phyloP scores from a whole-genome alignment of 2,113 vertebrate genomes.

The Arvicanthis niloticus region DNA sequence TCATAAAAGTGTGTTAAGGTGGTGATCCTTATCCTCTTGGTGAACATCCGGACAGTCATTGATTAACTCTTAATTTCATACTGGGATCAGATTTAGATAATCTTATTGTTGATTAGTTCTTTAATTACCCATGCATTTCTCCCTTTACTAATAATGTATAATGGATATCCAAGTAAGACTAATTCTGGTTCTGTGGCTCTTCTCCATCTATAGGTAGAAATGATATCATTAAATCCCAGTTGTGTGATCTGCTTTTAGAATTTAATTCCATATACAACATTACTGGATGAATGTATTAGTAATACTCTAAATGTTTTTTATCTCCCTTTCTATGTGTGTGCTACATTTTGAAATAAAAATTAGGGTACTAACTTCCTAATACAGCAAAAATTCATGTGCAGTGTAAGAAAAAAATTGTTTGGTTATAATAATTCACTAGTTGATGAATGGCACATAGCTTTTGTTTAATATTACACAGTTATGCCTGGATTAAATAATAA shows the following conservation, averaged over 20 bases:
- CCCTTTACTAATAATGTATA: constrained; percentile 44
- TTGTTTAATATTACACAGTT: constrained; percentile 66
- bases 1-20: constrained; percentile 57
- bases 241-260: constrained; percentile 60
- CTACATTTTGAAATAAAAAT: constrained; percentile 69
- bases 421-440: constrained; percentile 55
- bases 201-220: constrained; percentile 41
- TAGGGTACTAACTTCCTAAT: constrained; percentile 44
- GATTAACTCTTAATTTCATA: constrained; percentile 50
- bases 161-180: constrained; percentile 49
- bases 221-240: constrained; percentile 35
- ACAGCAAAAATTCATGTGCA: constrained; percentile 59
- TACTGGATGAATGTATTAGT: constrained; percentile 63
- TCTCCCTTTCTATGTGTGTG: constrained; percentile 44
- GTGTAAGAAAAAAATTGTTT: constrained; percentile 63
- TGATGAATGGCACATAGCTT: constrained; percentile 60
- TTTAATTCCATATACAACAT: constrained; percentile 59
- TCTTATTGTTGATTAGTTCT: constrained; percentile 18
- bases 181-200: constrained; percentile 50
- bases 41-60: constrained; percentile 55
- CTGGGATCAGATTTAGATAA: constrained; percentile 25
- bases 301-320: constrained; percentile 8
- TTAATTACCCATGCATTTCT: constrained; percentile 35
- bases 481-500: constrained; percentile 65
- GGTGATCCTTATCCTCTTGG: constrained; percentile 43